A percentile compares a stretch with the other conserved stretches of the same genome.
Evolutionary conservation across 1,140 invertebrate genomes (phyloP).

Genomic region (Lepidurus packardi): DNA sequence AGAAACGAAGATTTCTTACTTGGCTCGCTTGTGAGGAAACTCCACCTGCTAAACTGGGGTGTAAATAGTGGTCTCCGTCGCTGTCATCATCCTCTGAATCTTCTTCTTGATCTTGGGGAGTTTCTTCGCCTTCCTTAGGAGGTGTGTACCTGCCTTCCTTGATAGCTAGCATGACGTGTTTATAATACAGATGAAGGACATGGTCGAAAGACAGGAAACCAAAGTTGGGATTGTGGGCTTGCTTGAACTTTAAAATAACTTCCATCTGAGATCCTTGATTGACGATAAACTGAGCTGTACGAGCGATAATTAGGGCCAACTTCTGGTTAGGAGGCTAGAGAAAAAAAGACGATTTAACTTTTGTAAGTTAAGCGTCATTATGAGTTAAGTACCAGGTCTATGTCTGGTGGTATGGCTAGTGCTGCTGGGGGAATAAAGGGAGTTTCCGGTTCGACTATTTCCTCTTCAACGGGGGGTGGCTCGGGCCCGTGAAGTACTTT

Average conservation of each 20-base stretch:
- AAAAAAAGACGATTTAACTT: constrained; percentile 6
- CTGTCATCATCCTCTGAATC: constrained; percentile 41
- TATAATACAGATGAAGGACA: constrained; percentile 82
- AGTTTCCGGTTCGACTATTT: constrained; percentile 22
- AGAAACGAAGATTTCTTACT: not conserved
- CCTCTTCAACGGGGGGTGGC: not conserved
- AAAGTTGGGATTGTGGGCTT: constrained; percentile 88
- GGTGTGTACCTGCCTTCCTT: constrained; percentile 68
- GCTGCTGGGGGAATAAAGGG: constrained; percentile 43
- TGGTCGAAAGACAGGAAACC: constrained; percentile 84
- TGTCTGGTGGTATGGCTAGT: constrained; percentile 64
- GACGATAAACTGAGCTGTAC: constrained; percentile 90
- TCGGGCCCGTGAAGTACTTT: not conserved
- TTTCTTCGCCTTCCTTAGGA: constrained; percentile 28
- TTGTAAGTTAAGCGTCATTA: no score
- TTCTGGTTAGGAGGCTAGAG: constrained; percentile 85
- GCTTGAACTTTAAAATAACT: constrained; percentile 94
- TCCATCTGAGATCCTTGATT: constrained; percentile 95
- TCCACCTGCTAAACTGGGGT: constrained; percentile 60
- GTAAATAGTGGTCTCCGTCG: constrained; percentile 63
- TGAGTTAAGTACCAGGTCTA: constrained; percentile 56
- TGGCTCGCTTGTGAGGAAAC: constrained; percentile 35
- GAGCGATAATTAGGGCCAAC: constrained; percentile 89
- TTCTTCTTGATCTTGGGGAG: constrained; percentile 29
- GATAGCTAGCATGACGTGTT: constrained; percentile 70